These are phyloP conservation scores for Paratrypauchen microcephalus DNA, from an alignment of 2,797 vertebrate species.

Conservation along the genomic window DNA sequence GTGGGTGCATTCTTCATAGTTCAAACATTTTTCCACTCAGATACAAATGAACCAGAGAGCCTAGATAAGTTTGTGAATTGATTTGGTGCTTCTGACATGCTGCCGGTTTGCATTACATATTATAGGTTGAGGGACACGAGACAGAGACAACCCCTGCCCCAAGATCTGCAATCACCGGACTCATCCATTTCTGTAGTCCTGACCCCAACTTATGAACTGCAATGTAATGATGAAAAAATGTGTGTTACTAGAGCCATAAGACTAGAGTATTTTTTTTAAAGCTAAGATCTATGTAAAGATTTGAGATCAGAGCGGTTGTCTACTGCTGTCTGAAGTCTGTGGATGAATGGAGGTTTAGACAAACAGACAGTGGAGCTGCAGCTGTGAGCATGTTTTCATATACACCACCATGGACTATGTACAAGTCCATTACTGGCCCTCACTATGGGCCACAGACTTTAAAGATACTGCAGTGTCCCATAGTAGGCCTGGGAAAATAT, in stretches of 20 bases:
- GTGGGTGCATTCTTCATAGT: conserved; percentile 1
- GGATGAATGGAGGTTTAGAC: conserved; percentile 10
- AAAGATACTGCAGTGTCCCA: conserved; percentile 14
- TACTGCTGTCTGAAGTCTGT: conserved; percentile 41
- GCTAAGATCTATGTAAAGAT: conserved; percentile 24
- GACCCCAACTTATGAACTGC: conserved; percentile 32
- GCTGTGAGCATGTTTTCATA: conserved; percentile 41
- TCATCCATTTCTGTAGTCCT: conserved; percentile 18
- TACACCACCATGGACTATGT: background rate
- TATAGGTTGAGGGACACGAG: conserved; percentile 1
- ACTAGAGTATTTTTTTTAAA: conserved; percentile 30
- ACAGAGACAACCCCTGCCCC: conserved; percentile 5
- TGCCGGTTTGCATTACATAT: conserved; percentile 13
- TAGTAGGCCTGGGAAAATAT: conserved; percentile 22
- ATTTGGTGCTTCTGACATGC: conserved; percentile 21
- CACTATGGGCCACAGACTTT: conserved; percentile 7
- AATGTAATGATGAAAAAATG: conserved; percentile 17
- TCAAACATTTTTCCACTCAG: conserved; percentile 14
- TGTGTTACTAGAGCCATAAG: conserved; percentile 38
- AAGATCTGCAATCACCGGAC: conserved; percentile 29
- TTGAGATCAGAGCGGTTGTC: conserved; percentile 32
- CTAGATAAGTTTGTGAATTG: conserved; percentile 13
- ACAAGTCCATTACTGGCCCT: conserved; percentile 1
- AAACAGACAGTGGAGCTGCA: conserved; percentile 32
- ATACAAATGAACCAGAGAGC: conserved; percentile 6